Base-by-base conservation (phyloP, 2,797 vertebrate species). In the Rhincodon typus region DNA sequence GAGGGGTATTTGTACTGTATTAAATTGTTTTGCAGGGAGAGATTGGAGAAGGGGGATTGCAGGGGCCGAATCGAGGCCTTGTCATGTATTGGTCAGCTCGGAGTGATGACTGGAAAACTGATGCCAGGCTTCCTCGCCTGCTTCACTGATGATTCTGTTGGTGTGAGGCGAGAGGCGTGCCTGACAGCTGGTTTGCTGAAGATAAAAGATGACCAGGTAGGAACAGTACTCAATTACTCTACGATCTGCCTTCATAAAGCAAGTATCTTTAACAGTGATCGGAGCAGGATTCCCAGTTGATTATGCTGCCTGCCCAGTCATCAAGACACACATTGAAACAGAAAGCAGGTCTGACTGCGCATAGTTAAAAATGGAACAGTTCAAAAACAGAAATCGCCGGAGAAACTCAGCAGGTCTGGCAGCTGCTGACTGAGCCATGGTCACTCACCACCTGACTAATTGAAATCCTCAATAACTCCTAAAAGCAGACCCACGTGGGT, bases 101-200 rank as follows among this genome's bases (percentile, higher is more conserved):
- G 96, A 82, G 96, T 98, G 96, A 98, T 98, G 98, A 98, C 97
- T 0, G 96, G 97, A 94, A 97, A 97, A 96, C 96, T 98, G 94
- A 96, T 98, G 94, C 97, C 97, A 3, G 96, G 96, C 96, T 98
- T 98, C 96, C 96, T 98, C 94, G 88, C 69, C 30, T 98, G 98
- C 96, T 97, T 98, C 96, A 96, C 96, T 19, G 97, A 98, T 96
- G 97, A 98, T 86, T 97, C 97, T 96, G 96, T 96, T 96, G 96
- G 96, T 95, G 97, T 98, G 38, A 96, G 97, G 93, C 97, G 88
- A 96, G 97, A 97, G 96, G 98, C 97, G 95, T 98, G 98, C 95
- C 96, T 96, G 93, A 97, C 97, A 79, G 97, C 98, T 23, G 97
- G 97, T 94, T 96, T 96, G 93, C 97, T 98, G 46, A 96, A 96